Percentiles rank a stretch among this genome's conserved stretches.
phyloP scores from a whole-genome alignment of 2,797 vertebrate species.

The Tarsius wallacei region DNA sequence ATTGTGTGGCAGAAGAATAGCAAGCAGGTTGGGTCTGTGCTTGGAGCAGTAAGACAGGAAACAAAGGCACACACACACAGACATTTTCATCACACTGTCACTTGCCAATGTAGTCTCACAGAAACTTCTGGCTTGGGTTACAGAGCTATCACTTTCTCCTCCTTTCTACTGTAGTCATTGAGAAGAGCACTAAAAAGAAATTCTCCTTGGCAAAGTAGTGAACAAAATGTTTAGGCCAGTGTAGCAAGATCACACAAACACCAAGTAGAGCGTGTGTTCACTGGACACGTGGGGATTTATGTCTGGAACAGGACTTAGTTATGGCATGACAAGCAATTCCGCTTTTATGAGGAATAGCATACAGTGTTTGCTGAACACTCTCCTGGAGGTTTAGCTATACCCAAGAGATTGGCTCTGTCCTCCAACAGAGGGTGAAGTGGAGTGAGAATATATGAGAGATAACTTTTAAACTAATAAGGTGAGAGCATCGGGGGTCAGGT shows the following conservation, averaged over 20 bases:
- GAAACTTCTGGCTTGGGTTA: slow-evolving; percentile 71
- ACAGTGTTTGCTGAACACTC: slow-evolving; percentile 64
- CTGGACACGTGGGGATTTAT: slow-evolving; percentile 8
- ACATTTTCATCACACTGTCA: not conserved
- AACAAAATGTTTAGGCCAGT: slow-evolving; percentile 44
- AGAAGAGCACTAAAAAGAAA: slow-evolving; percentile 61
- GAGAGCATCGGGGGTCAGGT: not conserved
- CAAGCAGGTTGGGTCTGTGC: not conserved
- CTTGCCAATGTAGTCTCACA: slow-evolving; percentile 9
- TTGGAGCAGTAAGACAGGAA: slow-evolving; percentile 41
- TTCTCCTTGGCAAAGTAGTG: not conserved
- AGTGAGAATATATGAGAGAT: not conserved
- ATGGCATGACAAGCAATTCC: not conserved
- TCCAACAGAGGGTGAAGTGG: not conserved
- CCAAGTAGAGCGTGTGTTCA: slow-evolving; percentile 38
- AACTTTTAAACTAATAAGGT: not conserved
- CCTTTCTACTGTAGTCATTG: slow-evolving; percentile 56
- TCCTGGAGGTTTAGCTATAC: slow-evolving; percentile 20
- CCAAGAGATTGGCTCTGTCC: not conserved
- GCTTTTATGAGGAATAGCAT: slow-evolving; percentile 6
- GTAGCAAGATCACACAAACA: slow-evolving; percentile 71
- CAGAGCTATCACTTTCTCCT: slow-evolving; percentile 70
- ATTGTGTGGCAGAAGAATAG: slow-evolving; percentile 25
- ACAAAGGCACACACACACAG: slow-evolving; percentile 45
- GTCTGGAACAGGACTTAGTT: slow-evolving; percentile 55